Percentiles rank a stretch among this genome's conserved stretches.
These are phyloP conservation scores for Alethe castanea DNA, from an alignment of 2,113 vertebrate genomes.

Conservation along the genomic window DNA sequence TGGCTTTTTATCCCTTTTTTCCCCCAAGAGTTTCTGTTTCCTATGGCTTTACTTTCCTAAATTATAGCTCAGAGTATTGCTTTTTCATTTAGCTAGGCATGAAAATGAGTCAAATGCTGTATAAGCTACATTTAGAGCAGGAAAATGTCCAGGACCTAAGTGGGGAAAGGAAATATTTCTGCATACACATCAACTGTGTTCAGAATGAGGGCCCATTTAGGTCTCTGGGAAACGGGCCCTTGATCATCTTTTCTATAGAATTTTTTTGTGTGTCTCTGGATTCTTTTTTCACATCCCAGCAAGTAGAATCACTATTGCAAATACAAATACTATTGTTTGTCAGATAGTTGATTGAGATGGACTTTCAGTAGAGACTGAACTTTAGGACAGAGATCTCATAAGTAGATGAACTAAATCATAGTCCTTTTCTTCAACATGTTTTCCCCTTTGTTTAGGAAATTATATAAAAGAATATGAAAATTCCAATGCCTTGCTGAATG, in stretches of 20 bases:
- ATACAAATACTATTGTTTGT: neutral
- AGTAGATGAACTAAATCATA: neutral
- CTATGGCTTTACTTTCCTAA: neutral
- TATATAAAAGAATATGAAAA: conserved; percentile 83
- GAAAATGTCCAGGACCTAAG: neutral
- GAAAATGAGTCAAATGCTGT: neutral
- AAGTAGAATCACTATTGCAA: neutral
- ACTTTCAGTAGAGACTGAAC: neutral
- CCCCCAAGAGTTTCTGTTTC: neutral
- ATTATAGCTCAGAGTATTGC: neutral
- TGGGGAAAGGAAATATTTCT: neutral
- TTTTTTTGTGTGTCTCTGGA: neutral
- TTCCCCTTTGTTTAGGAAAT: conserved; percentile 72
- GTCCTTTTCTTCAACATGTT: neutral
- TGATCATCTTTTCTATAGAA: neutral
- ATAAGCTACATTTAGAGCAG: neutral
- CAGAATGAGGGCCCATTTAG: neutral
- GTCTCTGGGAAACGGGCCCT: neutral
- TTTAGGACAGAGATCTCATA: neutral
- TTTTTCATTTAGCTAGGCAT: neutral
- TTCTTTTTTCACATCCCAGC: neutral
- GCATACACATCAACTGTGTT: neutral
- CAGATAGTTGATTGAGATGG: neutral
- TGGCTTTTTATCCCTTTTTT: neutral
- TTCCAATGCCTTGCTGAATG: conserved; percentile 78